Evolutionary conservation across 2,113 vertebrate species (phyloP).

Genomic region (Reinhardtius hippoglossoides): DNA sequence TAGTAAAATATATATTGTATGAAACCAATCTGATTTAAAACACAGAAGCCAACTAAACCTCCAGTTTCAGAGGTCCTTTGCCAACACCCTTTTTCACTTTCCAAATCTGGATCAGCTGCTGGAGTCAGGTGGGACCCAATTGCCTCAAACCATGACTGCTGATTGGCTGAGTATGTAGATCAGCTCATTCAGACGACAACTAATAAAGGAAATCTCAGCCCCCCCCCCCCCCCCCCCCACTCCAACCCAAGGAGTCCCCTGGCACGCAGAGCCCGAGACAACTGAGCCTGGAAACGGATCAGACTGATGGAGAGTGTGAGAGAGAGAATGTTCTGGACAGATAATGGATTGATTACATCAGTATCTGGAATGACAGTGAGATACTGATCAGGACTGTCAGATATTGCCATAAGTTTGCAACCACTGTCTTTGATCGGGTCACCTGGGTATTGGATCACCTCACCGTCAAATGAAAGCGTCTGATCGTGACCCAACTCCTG

Average conservation of each 20-base stretch:
- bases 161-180: conserved; percentile 79
- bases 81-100: conserved; percentile 30
- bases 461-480: neutral
- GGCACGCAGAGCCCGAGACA: conserved; percentile 53
- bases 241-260: conserved; percentile 36
- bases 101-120: conserved; percentile 67
- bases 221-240: neutral
- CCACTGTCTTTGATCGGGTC: conserved; percentile 7
- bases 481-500: neutral
- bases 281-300: conserved; percentile 52
- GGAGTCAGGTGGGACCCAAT: conserved; percentile 60
- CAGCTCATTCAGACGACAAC: conserved; percentile 71
- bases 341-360: conserved; percentile 15
- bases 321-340: conserved; percentile 44
- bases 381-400: conserved; percentile 12
- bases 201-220: conserved; percentile 75
- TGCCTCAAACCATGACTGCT: conserved; percentile 62
- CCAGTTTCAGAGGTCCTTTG: neutral
- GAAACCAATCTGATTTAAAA: neutral
- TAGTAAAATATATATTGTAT: too few relatives aligned
- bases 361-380: neutral
- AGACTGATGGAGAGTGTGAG: conserved; percentile 36
- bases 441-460: too few relatives aligned
- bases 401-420: neutral
- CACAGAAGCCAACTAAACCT: neutral